Evolutionary conservation across 2,888 invertebrate species (phyloP).

Genomic region (Heliothis peltigera): DNA sequence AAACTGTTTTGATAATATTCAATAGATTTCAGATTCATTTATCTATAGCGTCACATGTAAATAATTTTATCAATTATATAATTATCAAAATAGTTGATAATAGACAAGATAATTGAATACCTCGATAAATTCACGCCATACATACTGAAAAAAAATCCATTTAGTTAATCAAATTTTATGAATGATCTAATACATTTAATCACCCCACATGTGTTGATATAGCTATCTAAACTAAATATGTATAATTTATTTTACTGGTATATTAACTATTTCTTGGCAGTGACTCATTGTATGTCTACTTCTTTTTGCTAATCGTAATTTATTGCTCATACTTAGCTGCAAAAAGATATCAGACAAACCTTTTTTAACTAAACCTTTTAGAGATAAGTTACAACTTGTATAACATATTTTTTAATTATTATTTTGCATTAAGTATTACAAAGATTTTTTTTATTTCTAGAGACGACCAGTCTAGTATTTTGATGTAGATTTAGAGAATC

Average conservation of each 20-base stretch:
- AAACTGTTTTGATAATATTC: no score
- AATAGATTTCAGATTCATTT: no score
- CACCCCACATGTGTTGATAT: not conserved
- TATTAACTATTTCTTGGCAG: not conserved
- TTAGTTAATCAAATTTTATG: not conserved
- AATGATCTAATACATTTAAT: not conserved
- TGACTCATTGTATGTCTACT: not conserved
- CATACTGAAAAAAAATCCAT: not conserved
- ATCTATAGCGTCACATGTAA: not conserved
- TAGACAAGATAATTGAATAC: not conserved
- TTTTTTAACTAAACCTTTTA: no score
- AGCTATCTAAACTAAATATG: no score
- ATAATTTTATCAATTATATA: not conserved
- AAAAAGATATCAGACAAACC: no score
- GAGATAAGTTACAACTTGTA: no score
- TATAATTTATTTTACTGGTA: no score
- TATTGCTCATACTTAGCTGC: not conserved
- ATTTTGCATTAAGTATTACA: no score
- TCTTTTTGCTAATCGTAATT: not conserved
- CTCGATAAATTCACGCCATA: not conserved
- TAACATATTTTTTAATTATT: no score
- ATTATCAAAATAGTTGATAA: not conserved
- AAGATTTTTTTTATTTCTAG: no score
- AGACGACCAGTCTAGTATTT: no score
- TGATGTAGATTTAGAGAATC: no score